Base-by-base conservation (phyloP, 2,797 vertebrate genomes). In the Lacerta viridis region DNA sequence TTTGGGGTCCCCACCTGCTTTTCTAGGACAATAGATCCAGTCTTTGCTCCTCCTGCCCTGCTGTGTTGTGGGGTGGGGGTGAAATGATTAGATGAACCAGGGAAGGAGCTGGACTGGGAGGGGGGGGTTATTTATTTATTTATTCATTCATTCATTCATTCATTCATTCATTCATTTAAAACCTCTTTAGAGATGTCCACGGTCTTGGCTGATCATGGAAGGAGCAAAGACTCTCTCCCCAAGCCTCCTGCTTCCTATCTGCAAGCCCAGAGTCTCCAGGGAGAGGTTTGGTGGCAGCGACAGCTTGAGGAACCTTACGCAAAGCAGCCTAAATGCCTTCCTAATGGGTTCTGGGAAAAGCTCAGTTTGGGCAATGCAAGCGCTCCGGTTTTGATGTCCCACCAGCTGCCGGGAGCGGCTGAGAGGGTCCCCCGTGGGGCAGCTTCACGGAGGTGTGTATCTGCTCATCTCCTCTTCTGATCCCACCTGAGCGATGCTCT, bases 341-440 rank as follows among this genome's bases (percentile, higher is more conserved):
- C 59, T 17, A 9, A 79, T 36, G 64, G 74, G 1, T 66, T 64
- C 27, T 79, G 61, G 61, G 13, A 5, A 59, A 29, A 68, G 9
- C 59, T 41, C 74, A 7, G 11, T 18, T 46, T 27, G 80, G 43
- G 7, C 33, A 11, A 50, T 66, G 20, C 39, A 46, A 4, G 39
- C 4, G 5, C 11, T 66, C 20, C 29, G 7, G 4, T 71, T 43
- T 15, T 9, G 2, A 8, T 9, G 27, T 15, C 41, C 18, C 0
- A 3, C 17, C 3, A 10, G n/a, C 29, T 11, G 0, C 78, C 41
- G 2, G 81, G 66, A 88, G 46, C 85, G 41, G 55, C 29, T 1
- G 8, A 50, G 3, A 23, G 15, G 20, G 0, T 0, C 76, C 75
- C 90, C n/a, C 77, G 25, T 1, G 41, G 29, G 11, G 2, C 36